Base-by-base conservation (phyloP, 1,140 invertebrate species). In the Choristoneura fumiferana region DNA sequence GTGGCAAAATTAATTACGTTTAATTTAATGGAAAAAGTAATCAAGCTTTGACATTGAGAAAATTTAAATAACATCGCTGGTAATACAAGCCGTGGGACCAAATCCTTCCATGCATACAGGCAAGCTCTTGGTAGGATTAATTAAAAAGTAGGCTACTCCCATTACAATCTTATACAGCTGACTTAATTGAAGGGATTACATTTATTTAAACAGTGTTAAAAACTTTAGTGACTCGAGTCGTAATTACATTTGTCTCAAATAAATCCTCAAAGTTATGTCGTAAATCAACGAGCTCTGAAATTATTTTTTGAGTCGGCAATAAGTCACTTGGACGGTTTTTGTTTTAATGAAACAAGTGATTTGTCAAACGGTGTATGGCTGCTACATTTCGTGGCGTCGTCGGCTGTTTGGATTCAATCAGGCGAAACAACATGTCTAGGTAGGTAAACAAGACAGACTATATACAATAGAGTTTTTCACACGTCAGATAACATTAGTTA, bases 181-280 rank as follows among this genome's bases (percentile, higher is more conserved):
- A 45, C n/a, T 29, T 29, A 49, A 5, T 8, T 8, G 3, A 49
- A 33, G 43, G 10, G 43, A 49, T 49, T 49, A 49, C 43, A 33
- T 29, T 49, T 49, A 49, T 49, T 49, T 49, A 49, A 49, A 49
- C 43, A 49, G 43, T 49, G 43, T 49, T 49, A 49, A 49, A 29
- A 49, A 49, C 43, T 49, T 49, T 12, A 49, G 43, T 49, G 22
- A 49, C 17, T 29, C 40, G 40, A 49, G 18, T 49, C 43, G n/a
- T 49, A 49, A 49, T 49, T 49, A 49, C 43, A 17, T 45, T 17
- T 49, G 43, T 49, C 43, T 49, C 43, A 49, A 49, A 49, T 49
- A 49, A 49, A 49, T 49, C 43, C 43, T 18, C 43, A 49, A 49
- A 49, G 22, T 49, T 49, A 12, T 18, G 29, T 17, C 18, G 43